A percentile compares a stretch with the other conserved stretches of the same genome.
These are phyloP conservation scores for Alces alces DNA, from an alignment of 2,113 vertebrate genomes.

Conservation along the genomic window DNA sequence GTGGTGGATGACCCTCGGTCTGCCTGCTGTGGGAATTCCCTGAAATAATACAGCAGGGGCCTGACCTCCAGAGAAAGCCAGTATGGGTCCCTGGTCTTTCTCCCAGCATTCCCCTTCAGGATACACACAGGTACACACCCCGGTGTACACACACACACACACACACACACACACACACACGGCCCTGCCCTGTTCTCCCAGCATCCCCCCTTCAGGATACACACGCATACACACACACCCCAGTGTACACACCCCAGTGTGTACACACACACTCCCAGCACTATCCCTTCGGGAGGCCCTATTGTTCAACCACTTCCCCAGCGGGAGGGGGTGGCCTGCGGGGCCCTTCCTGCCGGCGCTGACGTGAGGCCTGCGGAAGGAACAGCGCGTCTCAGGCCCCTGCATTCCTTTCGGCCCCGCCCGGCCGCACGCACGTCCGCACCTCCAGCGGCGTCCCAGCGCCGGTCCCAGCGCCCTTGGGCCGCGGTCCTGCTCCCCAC, in stretches of 20 bases:
- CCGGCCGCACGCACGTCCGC: background rate
- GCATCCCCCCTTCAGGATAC: background rate
- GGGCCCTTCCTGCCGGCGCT: constrained; percentile 47
- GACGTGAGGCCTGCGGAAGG: constrained; percentile 42
- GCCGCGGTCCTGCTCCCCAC: fast-evolving
- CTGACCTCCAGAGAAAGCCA: background rate
- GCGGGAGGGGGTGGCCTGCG: background rate
- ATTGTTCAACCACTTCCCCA: constrained; percentile 57
- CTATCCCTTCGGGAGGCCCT: background rate
- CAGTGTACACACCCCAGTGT: background rate
- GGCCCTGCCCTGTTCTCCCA: background rate
- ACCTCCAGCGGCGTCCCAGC: background rate
- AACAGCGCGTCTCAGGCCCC: background rate
- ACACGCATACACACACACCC: background rate
- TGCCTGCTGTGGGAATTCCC: too few species aligned
- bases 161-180: background rate
- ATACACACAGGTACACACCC: background rate
- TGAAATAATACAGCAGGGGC: background rate
- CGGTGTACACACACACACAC: background rate
- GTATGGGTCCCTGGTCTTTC: background rate
- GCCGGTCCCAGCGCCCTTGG: background rate
- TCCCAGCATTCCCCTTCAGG: background rate
- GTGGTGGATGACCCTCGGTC: background rate
- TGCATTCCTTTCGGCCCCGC: constrained; percentile 24
- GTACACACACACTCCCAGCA: background rate